Evolutionary conservation across 2,888 invertebrate genomes (phyloP).

Genomic region (Thysanoteuthis rhombus): DNA sequence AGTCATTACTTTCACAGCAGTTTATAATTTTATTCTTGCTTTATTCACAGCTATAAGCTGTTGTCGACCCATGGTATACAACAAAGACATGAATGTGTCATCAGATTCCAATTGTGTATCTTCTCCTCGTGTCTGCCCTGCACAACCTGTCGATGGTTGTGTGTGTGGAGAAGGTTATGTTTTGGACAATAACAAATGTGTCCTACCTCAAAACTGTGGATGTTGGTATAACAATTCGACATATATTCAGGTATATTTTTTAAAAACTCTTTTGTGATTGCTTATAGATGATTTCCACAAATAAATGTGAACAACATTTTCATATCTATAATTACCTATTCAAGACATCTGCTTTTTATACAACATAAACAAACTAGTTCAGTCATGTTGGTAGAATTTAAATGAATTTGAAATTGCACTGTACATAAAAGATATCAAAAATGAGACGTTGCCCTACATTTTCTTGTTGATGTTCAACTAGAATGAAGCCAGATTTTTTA

Average conservation of each 20-base stretch:
- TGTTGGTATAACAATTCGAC: conserved; percentile 16
- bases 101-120: conserved; percentile 22
- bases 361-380: too few relatives aligned
- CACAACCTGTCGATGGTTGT: conserved; percentile 22
- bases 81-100: not conserved
- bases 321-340: too few relatives aligned
- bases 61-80: conserved; percentile 17
- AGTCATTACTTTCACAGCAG: not conserved
- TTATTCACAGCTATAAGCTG: conserved; percentile 15
- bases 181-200: conserved; percentile 29
- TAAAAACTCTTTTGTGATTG: not conserved
- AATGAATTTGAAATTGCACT: too few relatives aligned
- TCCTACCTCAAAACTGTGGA: conserved; percentile 18
- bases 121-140: not conserved
- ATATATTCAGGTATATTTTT: conserved; percentile 21
- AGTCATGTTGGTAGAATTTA: too few relatives aligned
- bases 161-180: conserved; percentile 23
- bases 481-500: too few relatives aligned
- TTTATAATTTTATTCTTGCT: not conserved
- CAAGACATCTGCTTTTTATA: too few relatives aligned
- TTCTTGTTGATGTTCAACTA: too few relatives aligned
- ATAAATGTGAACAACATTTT: not conserved
- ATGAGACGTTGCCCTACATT: too few relatives aligned
- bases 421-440: too few relatives aligned
- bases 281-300: not conserved